These are phyloP conservation scores for Rhagonycha fulva DNA, from an alignment of 2,888 invertebrate genomes.

Conservation along the genomic window DNA sequence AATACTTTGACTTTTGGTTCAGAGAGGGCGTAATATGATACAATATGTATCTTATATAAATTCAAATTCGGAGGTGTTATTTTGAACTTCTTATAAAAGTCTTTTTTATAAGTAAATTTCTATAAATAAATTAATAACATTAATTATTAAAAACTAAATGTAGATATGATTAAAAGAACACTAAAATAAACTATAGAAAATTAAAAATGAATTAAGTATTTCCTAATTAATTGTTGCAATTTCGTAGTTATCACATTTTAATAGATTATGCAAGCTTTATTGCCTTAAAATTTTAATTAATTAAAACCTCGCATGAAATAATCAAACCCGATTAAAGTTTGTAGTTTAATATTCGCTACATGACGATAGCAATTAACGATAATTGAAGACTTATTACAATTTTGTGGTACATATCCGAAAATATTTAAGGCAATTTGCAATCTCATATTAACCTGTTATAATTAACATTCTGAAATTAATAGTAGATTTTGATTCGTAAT, in stretches of 20 bases:
- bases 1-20: too few species aligned
- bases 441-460: background rate
- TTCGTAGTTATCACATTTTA: background rate
- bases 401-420: background rate
- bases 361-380: slow-evolving; percentile 29
- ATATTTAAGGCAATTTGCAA: background rate
- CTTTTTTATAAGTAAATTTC: too few species aligned
- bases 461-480: background rate
- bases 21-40: too few species aligned
- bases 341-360: slow-evolving; percentile 30
- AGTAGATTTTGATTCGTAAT: background rate
- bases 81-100: too few species aligned
- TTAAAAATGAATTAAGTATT: background rate
- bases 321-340: slow-evolving; percentile 35
- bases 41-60: too few species aligned
- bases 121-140: too few species aligned
- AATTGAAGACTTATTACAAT: slow-evolving; percentile 16
- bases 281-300: slow-evolving; percentile 40
- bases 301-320: slow-evolving; percentile 35
- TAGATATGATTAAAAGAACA: too few species aligned
- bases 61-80: too few species aligned
- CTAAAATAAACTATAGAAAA: background rate
- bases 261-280: slow-evolving; percentile 8
- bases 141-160: too few species aligned
- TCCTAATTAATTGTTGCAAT: background rate